Evolutionary conservation across 2,888 invertebrate genomes (phyloP).

Genomic region (Cephus sareptanus): DNA sequence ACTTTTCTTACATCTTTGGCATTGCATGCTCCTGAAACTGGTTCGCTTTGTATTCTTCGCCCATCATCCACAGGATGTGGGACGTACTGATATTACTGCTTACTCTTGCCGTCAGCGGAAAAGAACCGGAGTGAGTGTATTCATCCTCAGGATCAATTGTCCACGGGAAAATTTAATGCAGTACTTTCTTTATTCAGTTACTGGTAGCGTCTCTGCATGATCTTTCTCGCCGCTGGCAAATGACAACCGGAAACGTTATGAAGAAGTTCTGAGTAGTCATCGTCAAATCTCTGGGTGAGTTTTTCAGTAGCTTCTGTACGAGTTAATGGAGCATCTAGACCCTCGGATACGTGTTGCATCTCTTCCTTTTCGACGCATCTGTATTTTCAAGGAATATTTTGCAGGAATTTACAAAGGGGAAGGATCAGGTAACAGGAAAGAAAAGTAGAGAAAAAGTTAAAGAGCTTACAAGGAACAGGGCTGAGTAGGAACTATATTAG

Average conservation of each 20-base stretch:
- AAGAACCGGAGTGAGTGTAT: background rate
- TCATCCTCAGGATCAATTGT: background rate
- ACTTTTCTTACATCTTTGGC: background rate
- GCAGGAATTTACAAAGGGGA: background rate
- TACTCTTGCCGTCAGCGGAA: background rate
- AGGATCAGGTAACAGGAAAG: conserved; percentile 67
- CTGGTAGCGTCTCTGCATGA: conserved; percentile 68
- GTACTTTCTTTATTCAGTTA: conserved; percentile 31
- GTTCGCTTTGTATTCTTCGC: background rate
- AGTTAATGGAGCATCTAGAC: conserved; percentile 61
- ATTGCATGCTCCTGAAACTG: background rate
- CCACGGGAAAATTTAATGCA: background rate
- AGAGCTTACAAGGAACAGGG: conserved; percentile 68
- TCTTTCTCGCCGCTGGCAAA: conserved; percentile 68
- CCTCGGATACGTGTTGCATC: conserved; percentile 67
- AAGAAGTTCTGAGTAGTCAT: conserved; percentile 61
- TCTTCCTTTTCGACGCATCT: conserved; percentile 69
- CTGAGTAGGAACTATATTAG: conserved; percentile 64
- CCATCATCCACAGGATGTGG: background rate
- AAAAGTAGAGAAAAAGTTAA: conserved; percentile 28
- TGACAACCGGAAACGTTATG: conserved; percentile 69
- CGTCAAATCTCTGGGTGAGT: conserved; percentile 53
- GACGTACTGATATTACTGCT: too few species aligned
- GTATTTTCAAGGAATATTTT: conserved; percentile 9
- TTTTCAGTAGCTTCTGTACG: conserved; percentile 59